A percentile compares a stretch with the other conserved stretches of the same genome.
These are phyloP conservation scores for Cylas formicarius DNA, from an alignment of 1,140 invertebrate genomes.

Conservation along the genomic window DNA sequence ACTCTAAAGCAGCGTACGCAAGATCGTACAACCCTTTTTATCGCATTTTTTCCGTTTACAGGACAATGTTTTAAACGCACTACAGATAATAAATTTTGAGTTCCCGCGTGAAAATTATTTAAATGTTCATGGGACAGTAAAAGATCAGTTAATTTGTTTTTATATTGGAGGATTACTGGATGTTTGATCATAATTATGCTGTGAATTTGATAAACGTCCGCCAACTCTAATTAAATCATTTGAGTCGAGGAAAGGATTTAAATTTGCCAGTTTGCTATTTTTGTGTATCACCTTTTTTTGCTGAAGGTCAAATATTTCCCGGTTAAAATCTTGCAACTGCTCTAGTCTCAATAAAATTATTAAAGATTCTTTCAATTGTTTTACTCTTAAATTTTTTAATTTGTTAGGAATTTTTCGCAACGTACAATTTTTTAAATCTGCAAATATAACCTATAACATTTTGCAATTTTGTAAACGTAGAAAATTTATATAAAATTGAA, in stretches of 20 bases:
- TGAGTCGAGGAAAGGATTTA: conserved; percentile 25
- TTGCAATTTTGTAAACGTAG: conserved; percentile 12
- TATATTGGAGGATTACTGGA: conserved; percentile 23
- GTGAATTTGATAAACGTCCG: conserved; percentile 26
- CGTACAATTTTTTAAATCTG: background rate
- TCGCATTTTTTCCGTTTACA: conserved; percentile 8
- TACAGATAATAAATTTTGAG: conserved; percentile 11
- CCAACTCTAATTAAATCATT: conserved; percentile 28
- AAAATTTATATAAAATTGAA: conserved; percentile 19
- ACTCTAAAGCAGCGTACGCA: conserved; percentile 16
- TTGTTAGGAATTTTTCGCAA: background rate
- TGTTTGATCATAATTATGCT: conserved; percentile 18
- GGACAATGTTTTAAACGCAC: conserved; percentile 19
- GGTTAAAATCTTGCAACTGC: conserved; percentile 7
- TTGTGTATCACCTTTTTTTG: conserved; percentile 9
- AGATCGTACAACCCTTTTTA: conserved; percentile 9
- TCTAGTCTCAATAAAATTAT: conserved; percentile 14
- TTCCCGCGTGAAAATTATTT: conserved; percentile 13
- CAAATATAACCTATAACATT: conserved; percentile 14
- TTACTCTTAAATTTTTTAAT: background rate
- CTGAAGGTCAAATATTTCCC: conserved; percentile 7
- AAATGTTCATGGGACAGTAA: conserved; percentile 20
- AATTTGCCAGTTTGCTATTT: conserved; percentile 10
- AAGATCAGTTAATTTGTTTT: conserved; percentile 20
- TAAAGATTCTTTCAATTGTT: conserved; percentile 4